Percentiles rank a stretch among this genome's conserved stretches.
Conservation (phyloP, 2,113 vertebrate genomes). For the Perccottus glenii region DNA sequence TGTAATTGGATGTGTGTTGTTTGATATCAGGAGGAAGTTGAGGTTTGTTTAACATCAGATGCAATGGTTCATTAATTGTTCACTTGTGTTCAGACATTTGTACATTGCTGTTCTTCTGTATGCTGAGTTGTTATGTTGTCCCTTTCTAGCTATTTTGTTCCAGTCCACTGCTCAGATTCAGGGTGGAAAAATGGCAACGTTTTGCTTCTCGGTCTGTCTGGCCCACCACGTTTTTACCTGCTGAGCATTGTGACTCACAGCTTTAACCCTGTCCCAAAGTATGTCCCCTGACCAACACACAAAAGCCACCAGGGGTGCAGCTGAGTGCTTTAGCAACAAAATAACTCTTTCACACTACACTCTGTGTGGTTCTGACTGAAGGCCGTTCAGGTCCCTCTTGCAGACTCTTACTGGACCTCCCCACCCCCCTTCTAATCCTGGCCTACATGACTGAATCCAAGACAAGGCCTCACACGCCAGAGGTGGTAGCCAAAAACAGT, state of each 20-base stretch:
- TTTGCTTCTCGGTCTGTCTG: constrained; percentile 44
- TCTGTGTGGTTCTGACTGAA: constrained; percentile 66
- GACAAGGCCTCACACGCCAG: constrained; percentile 69
- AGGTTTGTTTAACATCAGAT: constrained; percentile 37
- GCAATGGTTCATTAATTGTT: constrained; percentile 24
- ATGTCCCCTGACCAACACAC: constrained; percentile 40
- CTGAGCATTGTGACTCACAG: constrained; percentile 53
- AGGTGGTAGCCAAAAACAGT: constrained; percentile 67
- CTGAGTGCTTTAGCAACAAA: constrained; percentile 68
- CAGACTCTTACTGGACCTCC: constrained; percentile 50
- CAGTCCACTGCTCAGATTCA: constrained; percentile 33
- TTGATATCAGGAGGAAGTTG: not conserved
- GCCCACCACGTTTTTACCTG: constrained; percentile 54
- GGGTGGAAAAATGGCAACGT: constrained; percentile 50
- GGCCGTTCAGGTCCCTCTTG: constrained; percentile 54
- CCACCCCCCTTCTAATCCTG: constrained; percentile 62
- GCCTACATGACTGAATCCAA: constrained; percentile 73
- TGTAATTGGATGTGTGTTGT: constrained; percentile 25
- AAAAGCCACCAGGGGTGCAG: constrained; percentile 73
- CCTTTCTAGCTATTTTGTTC: constrained; percentile 48
- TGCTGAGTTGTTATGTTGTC: constrained; percentile 20
- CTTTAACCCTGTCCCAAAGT: constrained; percentile 54
- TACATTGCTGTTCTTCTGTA: constrained; percentile 6
- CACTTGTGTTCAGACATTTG: constrained; percentile 12
- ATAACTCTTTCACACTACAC: constrained; percentile 71